Evolutionary conservation across 2,113 vertebrate species (phyloP).

Genomic region (Rhynchomys soricoides): DNA sequence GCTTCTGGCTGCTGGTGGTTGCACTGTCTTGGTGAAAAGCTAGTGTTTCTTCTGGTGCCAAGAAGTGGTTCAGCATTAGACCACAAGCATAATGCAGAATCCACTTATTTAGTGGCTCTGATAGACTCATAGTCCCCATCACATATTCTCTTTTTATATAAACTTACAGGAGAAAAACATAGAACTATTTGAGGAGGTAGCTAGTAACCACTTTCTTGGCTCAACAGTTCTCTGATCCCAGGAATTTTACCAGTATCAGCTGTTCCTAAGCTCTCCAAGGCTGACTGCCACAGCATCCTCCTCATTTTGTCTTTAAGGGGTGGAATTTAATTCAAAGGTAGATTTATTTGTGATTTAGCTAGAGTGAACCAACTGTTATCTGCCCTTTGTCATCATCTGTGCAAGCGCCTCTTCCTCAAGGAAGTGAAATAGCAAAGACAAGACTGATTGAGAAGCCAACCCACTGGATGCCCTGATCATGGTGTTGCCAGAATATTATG

Average conservation of each 20-base stretch:
- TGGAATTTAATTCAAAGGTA: background rate
- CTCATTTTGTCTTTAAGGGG: background rate
- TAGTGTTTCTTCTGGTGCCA: background rate
- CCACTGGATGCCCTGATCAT: background rate
- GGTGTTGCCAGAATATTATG: background rate
- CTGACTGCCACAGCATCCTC: background rate
- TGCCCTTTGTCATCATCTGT: background rate
- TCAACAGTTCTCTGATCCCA: accelerated
- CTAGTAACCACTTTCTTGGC: background rate
- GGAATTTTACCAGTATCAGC: background rate
- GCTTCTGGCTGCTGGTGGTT: constrained; percentile 82
- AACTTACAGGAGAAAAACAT: background rate
- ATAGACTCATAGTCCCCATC: background rate
- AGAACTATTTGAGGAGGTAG: constrained; percentile 35
- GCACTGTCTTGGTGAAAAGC: background rate
- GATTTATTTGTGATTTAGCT: background rate
- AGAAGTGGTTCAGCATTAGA: background rate
- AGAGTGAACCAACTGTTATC: background rate
- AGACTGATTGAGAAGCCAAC: background rate
- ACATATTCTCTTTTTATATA: background rate
- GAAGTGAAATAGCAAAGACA: background rate
- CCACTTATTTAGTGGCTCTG: background rate
- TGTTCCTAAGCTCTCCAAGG: background rate
- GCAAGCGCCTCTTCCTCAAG: background rate
- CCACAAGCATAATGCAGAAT: background rate